Evolutionary conservation across 2,797 vertebrate genomes (phyloP).

Genomic region (Tapirus indicus): DNA sequence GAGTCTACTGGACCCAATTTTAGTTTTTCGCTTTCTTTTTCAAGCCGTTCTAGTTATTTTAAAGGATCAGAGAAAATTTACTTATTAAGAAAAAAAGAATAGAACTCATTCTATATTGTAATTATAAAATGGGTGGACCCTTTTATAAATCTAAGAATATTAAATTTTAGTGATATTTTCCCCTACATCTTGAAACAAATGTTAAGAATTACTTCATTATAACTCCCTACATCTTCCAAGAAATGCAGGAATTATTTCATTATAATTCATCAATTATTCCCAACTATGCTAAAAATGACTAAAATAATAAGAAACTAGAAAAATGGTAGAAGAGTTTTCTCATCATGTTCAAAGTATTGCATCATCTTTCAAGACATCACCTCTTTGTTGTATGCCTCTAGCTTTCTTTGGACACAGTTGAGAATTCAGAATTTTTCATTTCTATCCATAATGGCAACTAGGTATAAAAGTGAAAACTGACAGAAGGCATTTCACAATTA

Average conservation of each 20-base stretch:
- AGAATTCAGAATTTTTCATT: slow-evolving; percentile 55
- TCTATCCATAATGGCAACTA: not conserved
- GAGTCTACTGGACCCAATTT: not conserved
- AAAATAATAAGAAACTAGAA: slow-evolving; percentile 47
- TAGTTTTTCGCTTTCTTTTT: slow-evolving; percentile 34
- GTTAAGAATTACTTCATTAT: slow-evolving; percentile 1
- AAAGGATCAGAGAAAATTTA: slow-evolving; percentile 46
- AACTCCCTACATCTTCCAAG: not conserved
- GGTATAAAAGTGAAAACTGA: slow-evolving; percentile 1
- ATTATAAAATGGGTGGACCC: not conserved
- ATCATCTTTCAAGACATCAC: slow-evolving; percentile 36
- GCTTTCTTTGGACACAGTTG: slow-evolving; percentile 20
- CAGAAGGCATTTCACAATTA: slow-evolving; percentile 44
- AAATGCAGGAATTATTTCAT: not conserved
- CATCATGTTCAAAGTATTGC: not conserved
- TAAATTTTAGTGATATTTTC: slow-evolving; percentile 51
- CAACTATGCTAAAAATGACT: slow-evolving; percentile 48
- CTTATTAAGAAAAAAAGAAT: not conserved
- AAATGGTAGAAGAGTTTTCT: not conserved
- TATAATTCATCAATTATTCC: slow-evolving; percentile 34
- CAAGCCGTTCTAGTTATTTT: slow-evolving; percentile 21
- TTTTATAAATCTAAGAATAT: slow-evolving; percentile 53
- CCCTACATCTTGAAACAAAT: slow-evolving; percentile 58
- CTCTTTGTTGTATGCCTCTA: not conserved
- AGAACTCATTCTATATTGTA: slow-evolving; percentile 43